Conservation (phyloP, 2,888 invertebrate genomes). For the Eledone cirrhosa region DNA sequence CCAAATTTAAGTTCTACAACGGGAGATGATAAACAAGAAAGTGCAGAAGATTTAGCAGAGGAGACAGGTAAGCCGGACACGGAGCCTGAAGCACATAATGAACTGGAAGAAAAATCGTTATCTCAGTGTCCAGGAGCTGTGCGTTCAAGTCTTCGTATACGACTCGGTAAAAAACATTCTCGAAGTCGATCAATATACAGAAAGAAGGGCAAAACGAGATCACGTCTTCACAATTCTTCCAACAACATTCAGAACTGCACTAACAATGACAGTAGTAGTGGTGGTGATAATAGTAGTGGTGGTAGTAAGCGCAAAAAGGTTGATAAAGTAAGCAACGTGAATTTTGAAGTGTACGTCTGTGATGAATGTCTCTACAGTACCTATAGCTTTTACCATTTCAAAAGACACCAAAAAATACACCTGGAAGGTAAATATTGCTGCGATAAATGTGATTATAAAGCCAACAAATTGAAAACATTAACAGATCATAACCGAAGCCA, state of each 20-base stretch:
- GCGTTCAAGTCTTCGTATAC: conserved; percentile 12
- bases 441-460: conserved; percentile 47
- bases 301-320: no score
- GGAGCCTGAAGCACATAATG: neutral
- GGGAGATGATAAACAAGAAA: no score
- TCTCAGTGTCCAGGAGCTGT: neutral
- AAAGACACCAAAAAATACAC: conserved; percentile 34
- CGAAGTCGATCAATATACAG: neutral
- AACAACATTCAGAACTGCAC: neutral
- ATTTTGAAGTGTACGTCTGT: conserved; percentile 36
- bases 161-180: neutral
- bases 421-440: conserved; percentile 42
- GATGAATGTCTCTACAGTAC: conserved; percentile 40
- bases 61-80: neutral
- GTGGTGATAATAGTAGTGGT: neutral
- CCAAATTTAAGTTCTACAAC: no score
- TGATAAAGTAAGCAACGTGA: neutral
- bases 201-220: conserved; percentile 12
- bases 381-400: conserved; percentile 29
- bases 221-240: neutral
- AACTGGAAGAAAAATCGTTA: neutral
- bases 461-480: conserved; percentile 46
- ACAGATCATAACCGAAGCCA: conserved; percentile 50
- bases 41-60: neutral
- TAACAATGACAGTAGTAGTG: neutral